Evolutionary conservation across 1,140 invertebrate species (phyloP), one percentile per base, ranked within the genome.

Genomic region (Alviniconcha marisindica): DNA sequence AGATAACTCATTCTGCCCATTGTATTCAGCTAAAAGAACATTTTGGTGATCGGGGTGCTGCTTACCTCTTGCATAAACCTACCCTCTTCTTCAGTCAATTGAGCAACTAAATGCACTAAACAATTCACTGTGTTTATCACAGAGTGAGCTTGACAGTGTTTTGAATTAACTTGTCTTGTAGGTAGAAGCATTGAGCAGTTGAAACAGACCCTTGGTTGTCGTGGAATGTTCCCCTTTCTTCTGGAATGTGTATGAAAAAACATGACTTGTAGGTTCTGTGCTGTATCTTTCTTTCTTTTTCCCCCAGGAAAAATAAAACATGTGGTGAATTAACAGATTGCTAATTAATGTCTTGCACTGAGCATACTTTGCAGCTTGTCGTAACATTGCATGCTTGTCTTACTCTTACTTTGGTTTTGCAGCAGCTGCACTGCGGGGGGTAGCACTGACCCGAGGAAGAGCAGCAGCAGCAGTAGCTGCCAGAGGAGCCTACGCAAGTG

Each of bases 371-470:
- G n/a, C n/a, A n/a, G n/a, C n/a, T n/a, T n/a, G n/a, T n/a, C n/a
- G 69, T 21, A 24, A 4, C 5, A 36, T 71, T 15, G 69, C 69
- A 18, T 71, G 31, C 10, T 71, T 71, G 36, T 36, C 15, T 40
- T 5, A 48, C 18, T 90, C 86, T 82, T n/a, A n/a, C n/a, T n/a
- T n/a, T n/a, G n/a, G 87, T 89, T 86, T 91, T 89, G 93, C 94
- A 94, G 96, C 95, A 89, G 95, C 96, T 90, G 96, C 94, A 82
- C 89, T 95, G 74, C 92, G 94, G 91, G 95, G 95, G 84, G 95
- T 96, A 84, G 95, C 95, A 36, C 95, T 96, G 87, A 96, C 96
- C 88, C 94, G 96, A 90, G 95, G 96, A 82, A 91, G 95, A 87
- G 95, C 95, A 51, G 94, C 93, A 87, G 95, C 89, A 63, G 95